These are phyloP conservation scores for Rallus crepitans DNA, from an alignment of 2,797 vertebrate genomes.

Conservation along the genomic window DNA sequence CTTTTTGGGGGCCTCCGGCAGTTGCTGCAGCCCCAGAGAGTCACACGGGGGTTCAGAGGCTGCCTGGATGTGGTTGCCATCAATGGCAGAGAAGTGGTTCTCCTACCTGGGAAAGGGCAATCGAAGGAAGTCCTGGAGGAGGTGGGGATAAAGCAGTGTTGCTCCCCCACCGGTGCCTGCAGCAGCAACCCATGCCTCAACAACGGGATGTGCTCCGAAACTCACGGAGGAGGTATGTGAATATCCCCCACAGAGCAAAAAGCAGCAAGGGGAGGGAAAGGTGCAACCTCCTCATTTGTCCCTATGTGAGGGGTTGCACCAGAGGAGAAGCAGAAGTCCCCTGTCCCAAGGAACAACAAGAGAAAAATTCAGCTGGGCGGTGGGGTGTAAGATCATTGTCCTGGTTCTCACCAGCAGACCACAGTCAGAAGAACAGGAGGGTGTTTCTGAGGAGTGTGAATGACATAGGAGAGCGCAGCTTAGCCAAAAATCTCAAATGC, in stretches of 20 bases:
- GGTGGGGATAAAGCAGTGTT: conserved; percentile 87
- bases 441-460: background rate
- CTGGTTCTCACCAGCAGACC: background rate
- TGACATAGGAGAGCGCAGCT: background rate
- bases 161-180: conserved; percentile 78
- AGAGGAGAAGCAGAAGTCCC: background rate
- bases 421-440: background rate
- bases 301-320: background rate
- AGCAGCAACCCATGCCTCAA: conserved; percentile 85
- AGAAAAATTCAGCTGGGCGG: background rate
- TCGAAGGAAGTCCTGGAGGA: conserved; percentile 76
- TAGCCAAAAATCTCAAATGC: conserved; percentile 38
- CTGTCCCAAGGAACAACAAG: background rate
- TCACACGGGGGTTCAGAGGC: conserved; percentile 82
- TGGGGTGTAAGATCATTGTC: background rate
- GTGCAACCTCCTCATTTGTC: background rate
- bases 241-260: background rate
- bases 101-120: conserved; percentile 7
- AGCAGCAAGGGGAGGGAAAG: background rate
- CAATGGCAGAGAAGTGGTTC: conserved; percentile 81
- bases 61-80: conserved; percentile 87
- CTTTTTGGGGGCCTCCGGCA: conserved; percentile 80
- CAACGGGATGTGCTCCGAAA: conserved; percentile 85
- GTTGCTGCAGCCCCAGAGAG: conserved; percentile 12
- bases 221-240: conserved; percentile 81